Conservation (phyloP, 2,113 vertebrate genomes). For the Lipophrys pholis region DNA sequence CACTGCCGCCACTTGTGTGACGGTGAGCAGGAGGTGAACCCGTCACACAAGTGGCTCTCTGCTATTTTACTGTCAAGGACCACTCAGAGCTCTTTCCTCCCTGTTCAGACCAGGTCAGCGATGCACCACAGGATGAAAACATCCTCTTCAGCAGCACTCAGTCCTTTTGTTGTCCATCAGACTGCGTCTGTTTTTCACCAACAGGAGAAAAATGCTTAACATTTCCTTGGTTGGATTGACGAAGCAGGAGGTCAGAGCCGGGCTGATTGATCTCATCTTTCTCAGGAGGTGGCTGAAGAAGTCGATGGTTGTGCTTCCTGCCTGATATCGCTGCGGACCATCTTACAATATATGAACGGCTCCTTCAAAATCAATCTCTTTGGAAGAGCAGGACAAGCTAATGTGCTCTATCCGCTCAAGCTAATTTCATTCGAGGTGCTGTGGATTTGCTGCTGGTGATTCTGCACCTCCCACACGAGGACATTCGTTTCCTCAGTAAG, state of each 20-base stretch:
- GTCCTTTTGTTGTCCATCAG: neutral
- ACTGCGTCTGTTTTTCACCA: neutral
- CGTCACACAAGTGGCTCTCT: conserved; percentile 18
- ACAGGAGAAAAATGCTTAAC: neutral
- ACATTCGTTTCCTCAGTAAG: conserved; percentile 4
- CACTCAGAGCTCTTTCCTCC: conserved; percentile 11
- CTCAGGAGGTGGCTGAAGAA: neutral
- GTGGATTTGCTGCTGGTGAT: conserved; percentile 17
- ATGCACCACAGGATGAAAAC: conserved; percentile 4
- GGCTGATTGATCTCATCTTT: neutral
- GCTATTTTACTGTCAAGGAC: conserved; percentile 22
- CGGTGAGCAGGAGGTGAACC: conserved; percentile 9
- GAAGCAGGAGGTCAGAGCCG: neutral
- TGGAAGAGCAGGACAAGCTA: too few relatives aligned
- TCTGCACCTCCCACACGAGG: conserved; percentile 16
- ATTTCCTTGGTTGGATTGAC: neutral
- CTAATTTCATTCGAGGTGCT: conserved; percentile 12
- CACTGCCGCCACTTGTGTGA: too few relatives aligned
- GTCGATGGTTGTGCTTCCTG: neutral
- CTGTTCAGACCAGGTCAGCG: conserved; percentile 15
- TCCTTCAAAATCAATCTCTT: neutral
- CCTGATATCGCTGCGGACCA: neutral
- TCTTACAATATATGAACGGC: neutral
- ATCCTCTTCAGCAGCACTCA: neutral
- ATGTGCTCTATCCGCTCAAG: neutral